Evolutionary conservation across 2,888 invertebrate species (phyloP).

Genomic region (Anthrax anthrax): DNA sequence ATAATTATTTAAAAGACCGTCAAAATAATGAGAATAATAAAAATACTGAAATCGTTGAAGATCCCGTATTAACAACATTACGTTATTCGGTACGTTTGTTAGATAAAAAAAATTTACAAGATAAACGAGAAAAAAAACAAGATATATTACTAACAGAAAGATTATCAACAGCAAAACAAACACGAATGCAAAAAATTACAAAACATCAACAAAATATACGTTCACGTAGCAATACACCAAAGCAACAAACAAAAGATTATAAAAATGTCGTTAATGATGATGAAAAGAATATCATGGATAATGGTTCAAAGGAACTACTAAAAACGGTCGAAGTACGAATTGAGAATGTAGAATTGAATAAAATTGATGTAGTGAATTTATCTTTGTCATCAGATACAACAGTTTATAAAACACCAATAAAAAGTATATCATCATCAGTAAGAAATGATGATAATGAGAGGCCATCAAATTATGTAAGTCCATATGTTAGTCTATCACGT

Average conservation of each 20-base stretch:
- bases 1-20: neutral
- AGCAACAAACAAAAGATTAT: neutral
- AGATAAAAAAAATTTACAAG: neutral
- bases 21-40: neutral
- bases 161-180: neutral
- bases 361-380: too few species aligned
- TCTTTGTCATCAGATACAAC: too few species aligned
- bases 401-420: neutral
- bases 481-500: conserved; percentile 39
- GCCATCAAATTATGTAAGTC: conserved; percentile 23
- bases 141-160: neutral
- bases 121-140: neutral
- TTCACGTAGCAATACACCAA: neutral
- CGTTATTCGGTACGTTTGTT: neutral
- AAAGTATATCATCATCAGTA: neutral
- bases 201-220: neutral
- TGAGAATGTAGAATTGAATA: too few species aligned
- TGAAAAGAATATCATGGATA: too few species aligned
- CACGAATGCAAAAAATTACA: neutral
- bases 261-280: too few species aligned
- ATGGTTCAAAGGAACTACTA: too few species aligned
- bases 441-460: conserved; percentile 7
- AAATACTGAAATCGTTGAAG: too few species aligned
- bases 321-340: too few species aligned
- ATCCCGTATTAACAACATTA: neutral